Base-by-base conservation (phyloP, 2,888 invertebrate genomes). In the Agrochola macilenta region DNA sequence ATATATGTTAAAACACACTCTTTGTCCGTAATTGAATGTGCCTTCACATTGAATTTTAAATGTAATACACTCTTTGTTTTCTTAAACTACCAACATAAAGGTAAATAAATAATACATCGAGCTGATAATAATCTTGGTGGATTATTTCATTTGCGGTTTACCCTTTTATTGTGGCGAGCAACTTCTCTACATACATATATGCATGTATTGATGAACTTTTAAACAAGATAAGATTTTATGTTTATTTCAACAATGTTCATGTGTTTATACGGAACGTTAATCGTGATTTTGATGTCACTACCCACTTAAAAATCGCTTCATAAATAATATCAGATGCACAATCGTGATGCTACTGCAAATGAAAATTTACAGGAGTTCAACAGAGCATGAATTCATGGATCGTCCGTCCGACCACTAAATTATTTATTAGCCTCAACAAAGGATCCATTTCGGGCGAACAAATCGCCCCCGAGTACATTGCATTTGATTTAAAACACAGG, bases 401-500 rank as follows among this genome's bases (percentile, higher is more conserved):
- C 85, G 87, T 88, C 88, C 86, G 87, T 81, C 81, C 84, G 73
- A 83, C 84, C 84, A 89, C 91, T 91, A 93, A 93, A 94, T 94
- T 91, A 93, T 94, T 94, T 95, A 95, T 95, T 93, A 93, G 91
- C 71, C 79, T 85, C 86, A 93, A 95, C 93, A 94, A 93, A 93
- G 93, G 87, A 91, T 87, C 90, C 90, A 90, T 93, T 93, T 93
- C 90, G 89, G 90, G 88, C 90, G 89, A 92, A 92, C 92, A 93
- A 95, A 95, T 94, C 87, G 91, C 90, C 88, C 88, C 90, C 89
- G 88, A 92, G 91, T 89, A 90, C 91, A 92, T 92, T 91, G 91
- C 85, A 91, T 93, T 92, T 94, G 93, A 95, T 95, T 95, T 94
- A 92, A 93, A 94, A 92, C 90, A 89, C 94, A 95, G 95, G 95